Evolutionary conservation across 2,888 invertebrate genomes (phyloP).

Genomic region (Lysandra coridon): DNA sequence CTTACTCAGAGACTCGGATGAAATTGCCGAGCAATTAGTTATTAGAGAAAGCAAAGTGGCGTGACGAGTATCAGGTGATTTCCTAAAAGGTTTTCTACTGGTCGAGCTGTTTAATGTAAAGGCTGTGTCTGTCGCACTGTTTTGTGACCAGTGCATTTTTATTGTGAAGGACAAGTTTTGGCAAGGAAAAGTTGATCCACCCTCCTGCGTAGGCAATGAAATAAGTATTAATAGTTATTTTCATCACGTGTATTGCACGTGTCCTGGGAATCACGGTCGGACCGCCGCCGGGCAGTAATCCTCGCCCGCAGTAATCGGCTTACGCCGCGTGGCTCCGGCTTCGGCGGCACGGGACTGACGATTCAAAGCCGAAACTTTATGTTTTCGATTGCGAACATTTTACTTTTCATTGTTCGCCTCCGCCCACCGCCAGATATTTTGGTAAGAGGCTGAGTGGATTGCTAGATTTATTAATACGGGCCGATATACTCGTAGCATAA

Average conservation of each 20-base stretch:
- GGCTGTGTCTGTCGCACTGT: no score
- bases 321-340: conserved; percentile 42
- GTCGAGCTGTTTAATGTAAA: no score
- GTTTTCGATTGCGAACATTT: conserved; percentile 23
- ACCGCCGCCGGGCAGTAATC: conserved; percentile 13
- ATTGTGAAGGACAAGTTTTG: no score
- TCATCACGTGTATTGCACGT: conserved; percentile 15
- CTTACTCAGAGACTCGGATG: no score
- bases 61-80: no score
- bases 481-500: neutral
- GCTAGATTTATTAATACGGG: neutral
- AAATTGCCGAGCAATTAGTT: no score
- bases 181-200: no score
- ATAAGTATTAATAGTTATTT: no score
- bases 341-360: conserved; percentile 42
- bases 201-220: no score
- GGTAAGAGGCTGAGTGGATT: neutral
- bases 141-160: no score
- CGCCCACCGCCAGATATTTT: neutral
- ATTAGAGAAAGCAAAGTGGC: no score
- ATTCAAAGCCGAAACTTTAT: conserved; percentile 1
- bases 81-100: no score
- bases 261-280: conserved; percentile 15
- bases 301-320: conserved; percentile 41
- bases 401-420: neutral